Conservation (phyloP, 2,888 invertebrate species). For the Epirrita christyi region DNA sequence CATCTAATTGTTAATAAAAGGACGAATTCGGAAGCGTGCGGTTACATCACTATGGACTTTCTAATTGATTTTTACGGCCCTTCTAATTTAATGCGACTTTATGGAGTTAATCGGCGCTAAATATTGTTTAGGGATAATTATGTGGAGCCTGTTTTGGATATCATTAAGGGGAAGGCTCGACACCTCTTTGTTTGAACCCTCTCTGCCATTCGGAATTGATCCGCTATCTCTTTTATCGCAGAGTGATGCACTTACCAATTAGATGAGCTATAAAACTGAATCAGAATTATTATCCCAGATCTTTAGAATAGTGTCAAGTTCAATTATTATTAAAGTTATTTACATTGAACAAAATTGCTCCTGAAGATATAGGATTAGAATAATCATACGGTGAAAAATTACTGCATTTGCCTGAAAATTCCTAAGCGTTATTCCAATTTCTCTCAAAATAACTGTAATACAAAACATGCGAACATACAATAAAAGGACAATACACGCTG, state of each 20-base stretch:
- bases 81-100: conserved; percentile 72
- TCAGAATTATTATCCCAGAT: conserved; percentile 35
- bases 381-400: background rate
- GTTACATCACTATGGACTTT: conserved; percentile 70
- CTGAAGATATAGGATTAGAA: background rate
- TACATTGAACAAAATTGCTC: conserved; percentile 3
- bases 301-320: conserved; percentile 11
- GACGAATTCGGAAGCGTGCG: conserved; percentile 77
- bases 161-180: conserved; percentile 52
- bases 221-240: conserved; percentile 29
- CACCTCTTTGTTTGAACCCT: conserved; percentile 49
- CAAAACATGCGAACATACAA: conserved; percentile 58
- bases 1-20: conserved; percentile 84
- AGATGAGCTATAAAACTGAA: conserved; percentile 19
- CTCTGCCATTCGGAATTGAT: conserved; percentile 22
- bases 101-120: conserved; percentile 69
- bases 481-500: conserved; percentile 53
- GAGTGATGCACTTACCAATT: conserved; percentile 27
- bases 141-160: conserved; percentile 62
- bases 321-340: conserved; percentile 2
- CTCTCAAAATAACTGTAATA: conserved; percentile 29
- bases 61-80: conserved; percentile 81
- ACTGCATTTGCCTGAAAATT: conserved; percentile 1
- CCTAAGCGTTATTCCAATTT: background rate
- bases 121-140: conserved; percentile 74